Conservation (phyloP, 1,140 invertebrate genomes). For the Muscidifurax raptorellus region DNA sequence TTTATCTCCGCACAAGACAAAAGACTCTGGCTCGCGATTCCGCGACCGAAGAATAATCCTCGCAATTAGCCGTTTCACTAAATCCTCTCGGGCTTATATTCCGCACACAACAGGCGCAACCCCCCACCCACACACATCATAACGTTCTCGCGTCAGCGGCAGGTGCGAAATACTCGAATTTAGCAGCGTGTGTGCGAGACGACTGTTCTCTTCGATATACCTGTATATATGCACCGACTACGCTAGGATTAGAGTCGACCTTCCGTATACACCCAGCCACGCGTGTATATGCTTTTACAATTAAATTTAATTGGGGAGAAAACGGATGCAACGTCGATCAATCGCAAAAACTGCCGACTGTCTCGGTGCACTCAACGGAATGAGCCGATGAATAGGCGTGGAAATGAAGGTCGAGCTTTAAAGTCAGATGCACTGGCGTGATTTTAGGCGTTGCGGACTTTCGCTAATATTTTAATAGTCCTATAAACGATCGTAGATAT, state of each 20-base stretch:
- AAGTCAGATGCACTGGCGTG: neutral
- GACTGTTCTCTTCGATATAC: neutral
- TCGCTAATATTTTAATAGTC: neutral
- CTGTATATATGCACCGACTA: neutral
- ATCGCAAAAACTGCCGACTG: neutral
- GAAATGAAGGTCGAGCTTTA: neutral
- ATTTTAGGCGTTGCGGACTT: neutral
- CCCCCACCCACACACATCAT: too few relatives aligned
- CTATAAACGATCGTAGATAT: neutral
- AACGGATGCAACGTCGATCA: neutral
- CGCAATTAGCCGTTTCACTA: neutral
- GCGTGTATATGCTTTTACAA: neutral
- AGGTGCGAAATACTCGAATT: neutral
- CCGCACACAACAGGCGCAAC: neutral
- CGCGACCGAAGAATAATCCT: constrained; percentile 8
- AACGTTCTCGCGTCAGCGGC: too few relatives aligned
- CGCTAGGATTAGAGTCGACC: neutral
- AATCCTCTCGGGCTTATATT: neutral
- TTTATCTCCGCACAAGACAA: neutral
- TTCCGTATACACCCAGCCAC: neutral
- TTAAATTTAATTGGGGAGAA: neutral
- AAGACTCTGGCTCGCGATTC: neutral
- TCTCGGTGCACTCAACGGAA: neutral
- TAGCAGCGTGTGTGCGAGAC: neutral
- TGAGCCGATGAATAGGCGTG: neutral